These are phyloP conservation scores for Triplophysa rosa DNA, from an alignment of 2,113 vertebrate genomes.

Conservation along the genomic window DNA sequence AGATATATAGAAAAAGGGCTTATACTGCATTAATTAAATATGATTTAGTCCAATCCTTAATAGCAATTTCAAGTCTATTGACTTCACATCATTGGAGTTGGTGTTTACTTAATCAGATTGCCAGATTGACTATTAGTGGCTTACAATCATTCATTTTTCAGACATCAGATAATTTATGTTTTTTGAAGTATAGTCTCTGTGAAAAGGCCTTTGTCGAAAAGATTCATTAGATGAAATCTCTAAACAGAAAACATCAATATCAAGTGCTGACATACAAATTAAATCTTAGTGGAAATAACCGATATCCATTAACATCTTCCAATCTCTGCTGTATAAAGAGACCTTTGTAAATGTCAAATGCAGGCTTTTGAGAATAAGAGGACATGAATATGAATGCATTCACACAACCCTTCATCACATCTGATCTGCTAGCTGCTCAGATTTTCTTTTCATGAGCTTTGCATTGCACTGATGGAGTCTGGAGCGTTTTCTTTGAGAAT, in stretches of 20 bases:
- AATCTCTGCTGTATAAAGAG: neutral
- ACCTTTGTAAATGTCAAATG: conserved; percentile 13
- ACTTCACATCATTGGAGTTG: neutral
- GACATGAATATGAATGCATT: conserved; percentile 14
- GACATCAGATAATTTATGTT: neutral
- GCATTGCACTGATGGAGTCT: conserved; percentile 4
- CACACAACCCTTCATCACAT: neutral
- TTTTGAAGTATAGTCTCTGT: neutral
- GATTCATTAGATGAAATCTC: neutral
- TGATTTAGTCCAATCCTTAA: neutral
- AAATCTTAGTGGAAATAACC: neutral
- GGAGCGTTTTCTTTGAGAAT: neutral
- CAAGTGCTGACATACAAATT: conserved; percentile 18
- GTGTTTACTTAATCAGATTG: neutral
- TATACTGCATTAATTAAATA: neutral
- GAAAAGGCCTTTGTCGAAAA: neutral
- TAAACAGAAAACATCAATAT: neutral
- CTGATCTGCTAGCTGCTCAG: neutral
- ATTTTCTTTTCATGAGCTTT: conserved; percentile 4
- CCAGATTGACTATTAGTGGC: neutral
- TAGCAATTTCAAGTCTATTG: neutral
- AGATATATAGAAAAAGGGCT: neutral
- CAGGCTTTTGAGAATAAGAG: conserved; percentile 13
- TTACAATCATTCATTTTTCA: neutral
- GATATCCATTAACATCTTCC: neutral